phyloP scores from a whole-genome alignment of 2,888 invertebrate genomes.

The Morinoia aosen region DNA sequence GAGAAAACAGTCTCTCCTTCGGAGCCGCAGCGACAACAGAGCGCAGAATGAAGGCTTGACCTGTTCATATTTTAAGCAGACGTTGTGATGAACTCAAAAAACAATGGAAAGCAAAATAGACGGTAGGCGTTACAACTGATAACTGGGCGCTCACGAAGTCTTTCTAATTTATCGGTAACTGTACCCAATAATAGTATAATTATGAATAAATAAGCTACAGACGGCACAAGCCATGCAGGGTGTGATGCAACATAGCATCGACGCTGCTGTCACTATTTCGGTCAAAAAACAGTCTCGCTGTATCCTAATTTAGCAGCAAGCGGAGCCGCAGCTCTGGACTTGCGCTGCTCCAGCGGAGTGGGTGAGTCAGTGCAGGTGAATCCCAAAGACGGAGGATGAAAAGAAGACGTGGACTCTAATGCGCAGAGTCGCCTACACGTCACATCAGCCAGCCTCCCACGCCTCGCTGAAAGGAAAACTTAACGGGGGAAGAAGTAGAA shows the following conservation, averaged over 20 bases:
- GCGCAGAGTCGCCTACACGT: background rate
- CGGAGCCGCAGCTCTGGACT: background rate
- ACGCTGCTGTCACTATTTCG: background rate
- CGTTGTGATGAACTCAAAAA: no score
- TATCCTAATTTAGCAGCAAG: background rate
- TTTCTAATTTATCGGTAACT: no score
- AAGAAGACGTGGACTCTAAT: background rate
- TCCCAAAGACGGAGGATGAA: background rate
- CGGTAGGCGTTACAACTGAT: no score
- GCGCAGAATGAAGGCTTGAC: no score
- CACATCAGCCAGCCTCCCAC: background rate
- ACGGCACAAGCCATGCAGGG: background rate
- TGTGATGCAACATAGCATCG: background rate
- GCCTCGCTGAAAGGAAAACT: background rate
- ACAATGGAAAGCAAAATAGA: no score
- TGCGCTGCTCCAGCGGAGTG: constrained; percentile 55
- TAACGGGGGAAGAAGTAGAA: background rate
- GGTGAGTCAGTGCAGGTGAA: background rate
- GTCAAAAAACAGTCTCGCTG: background rate
- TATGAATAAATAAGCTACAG: background rate
- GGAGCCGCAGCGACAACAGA: no score
- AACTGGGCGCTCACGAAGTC: no score
- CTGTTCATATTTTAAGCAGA: no score
- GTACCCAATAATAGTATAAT: no score
- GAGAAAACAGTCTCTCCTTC: no score